Evolutionary conservation across 2,888 invertebrate genomes (phyloP).

Genomic region (Drosophila paucipuncta): DNA sequence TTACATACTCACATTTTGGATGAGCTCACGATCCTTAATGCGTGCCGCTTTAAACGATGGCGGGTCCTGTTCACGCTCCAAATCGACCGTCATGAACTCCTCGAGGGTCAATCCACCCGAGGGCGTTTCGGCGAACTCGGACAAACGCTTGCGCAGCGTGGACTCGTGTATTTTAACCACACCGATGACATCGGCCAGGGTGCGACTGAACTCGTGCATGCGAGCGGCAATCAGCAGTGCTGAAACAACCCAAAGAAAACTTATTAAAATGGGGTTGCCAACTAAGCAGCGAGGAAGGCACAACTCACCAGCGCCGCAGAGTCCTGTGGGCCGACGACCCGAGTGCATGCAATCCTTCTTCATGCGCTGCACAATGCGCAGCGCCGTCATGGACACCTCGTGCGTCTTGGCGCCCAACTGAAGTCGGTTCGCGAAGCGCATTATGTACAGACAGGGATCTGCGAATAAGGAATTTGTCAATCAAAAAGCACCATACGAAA

Average conservation of each 20-base stretch:
- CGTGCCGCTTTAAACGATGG: conserved; percentile 97
- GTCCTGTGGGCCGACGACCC: conserved; percentile 97
- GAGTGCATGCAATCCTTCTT: conserved; percentile 98
- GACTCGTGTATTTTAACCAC: conserved; percentile 98
- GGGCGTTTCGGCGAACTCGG: conserved; percentile 98
- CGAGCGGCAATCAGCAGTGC: conserved; percentile 97
- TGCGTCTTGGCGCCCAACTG: conserved; percentile 97
- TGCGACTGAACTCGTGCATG: conserved; percentile 95
- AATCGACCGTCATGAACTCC: conserved; percentile 98
- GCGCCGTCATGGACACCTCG: conserved; percentile 97
- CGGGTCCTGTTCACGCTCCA: conserved; percentile 97
- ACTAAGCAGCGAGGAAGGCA: neutral
- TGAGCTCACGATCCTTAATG: conserved; percentile 93
- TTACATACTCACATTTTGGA: conserved; percentile 88
- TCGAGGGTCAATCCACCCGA: conserved; percentile 97
- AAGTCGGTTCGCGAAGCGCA: conserved; percentile 96
- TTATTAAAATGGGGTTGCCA: neutral
- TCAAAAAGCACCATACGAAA: conserved; percentile 1
- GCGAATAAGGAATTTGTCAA: conserved; percentile 61
- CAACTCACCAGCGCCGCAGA: conserved; percentile 96
- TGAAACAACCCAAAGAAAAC: conserved; percentile 75
- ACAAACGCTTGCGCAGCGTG: conserved; percentile 94
- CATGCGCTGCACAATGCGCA: conserved; percentile 98
- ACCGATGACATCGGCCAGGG: conserved; percentile 94
- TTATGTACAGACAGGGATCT: conserved; percentile 98